Base-by-base conservation (phyloP, 92 coral and sea anemone genomes). In the Bergia sp. region DNA sequence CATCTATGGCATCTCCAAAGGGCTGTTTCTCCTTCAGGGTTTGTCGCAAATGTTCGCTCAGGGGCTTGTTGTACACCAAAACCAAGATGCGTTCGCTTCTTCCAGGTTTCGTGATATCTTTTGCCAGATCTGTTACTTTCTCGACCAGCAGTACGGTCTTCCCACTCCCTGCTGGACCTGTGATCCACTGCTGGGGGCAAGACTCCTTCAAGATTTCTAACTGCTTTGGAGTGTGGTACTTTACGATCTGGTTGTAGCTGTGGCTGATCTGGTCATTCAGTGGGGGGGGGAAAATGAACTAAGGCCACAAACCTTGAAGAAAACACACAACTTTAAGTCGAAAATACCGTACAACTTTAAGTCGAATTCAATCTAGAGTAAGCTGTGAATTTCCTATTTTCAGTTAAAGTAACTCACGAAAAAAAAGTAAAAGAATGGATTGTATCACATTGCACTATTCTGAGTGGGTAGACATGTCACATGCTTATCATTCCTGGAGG, bases 151-250 rank as follows among this genome's bases (percentile, higher is more conserved):
- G 43, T 64, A 77, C 89, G 0, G 95, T 93, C 50, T 93, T 93
- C 4, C 95, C 95, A 57, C 93, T 93, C 0, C 95, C 95, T 0
- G 93, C 95, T 4, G 95, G 95, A n/a, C 95, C 95, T 9, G 90
- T 88, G 58, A 93, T 85, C 93, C 95, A 93, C 58, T 57, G 89
- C 65, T 85, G 12, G 0, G 92, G 64, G 4, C 64, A 13, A 1
- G 89, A 29, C 66, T 69, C 13, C 50, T 66, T 50, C 72, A 85
- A 4, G 6, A 61, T 55, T 21, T 64, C 4, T 23, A 88, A 47
- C 47, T 93, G 93, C 65, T 57, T 15, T 38, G 88, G 88, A 11
- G 91, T 89, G 45, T 74, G 76, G 40, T 38, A 61, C 49, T 40
- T 82, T 12, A 36, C 86, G 58, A 89, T 89, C 15, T 57, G 72